Conservation (phyloP, 2,113 vertebrate genomes). For the Riparia riparia region DNA sequence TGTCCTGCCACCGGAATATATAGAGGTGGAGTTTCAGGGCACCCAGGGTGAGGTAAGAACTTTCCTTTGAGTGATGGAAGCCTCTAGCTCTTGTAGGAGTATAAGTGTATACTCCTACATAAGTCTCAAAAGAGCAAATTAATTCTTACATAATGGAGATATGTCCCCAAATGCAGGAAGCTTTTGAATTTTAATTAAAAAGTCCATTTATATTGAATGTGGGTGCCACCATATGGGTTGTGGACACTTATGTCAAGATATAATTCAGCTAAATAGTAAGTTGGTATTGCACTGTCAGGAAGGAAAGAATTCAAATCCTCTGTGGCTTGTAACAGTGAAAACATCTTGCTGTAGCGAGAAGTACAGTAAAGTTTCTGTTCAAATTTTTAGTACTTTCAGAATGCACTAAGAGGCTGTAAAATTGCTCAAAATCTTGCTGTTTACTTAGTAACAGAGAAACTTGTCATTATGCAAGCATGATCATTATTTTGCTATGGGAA, state of each 20-base stretch:
- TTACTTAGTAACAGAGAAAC: not conserved
- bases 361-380: not conserved
- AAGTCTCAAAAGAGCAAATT: not conserved
- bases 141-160: not conserved
- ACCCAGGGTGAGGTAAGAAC: conserved; percentile 71
- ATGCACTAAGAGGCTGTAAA: not conserved
- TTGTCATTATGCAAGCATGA: not conserved
- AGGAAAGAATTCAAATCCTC: not conserved
- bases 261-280: not conserved
- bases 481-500: not conserved
- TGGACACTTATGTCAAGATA: not conserved
- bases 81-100: not conserved
- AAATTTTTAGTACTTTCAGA: not conserved
- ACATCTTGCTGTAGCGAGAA: not conserved
- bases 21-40: conserved; percentile 82
- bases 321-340: not conserved
- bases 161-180: rapidly evolving
- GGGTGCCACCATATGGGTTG: not conserved
- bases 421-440: not conserved
- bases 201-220: not conserved
- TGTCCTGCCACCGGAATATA: conserved; percentile 78
- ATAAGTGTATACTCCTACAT: not conserved
- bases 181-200: not conserved
- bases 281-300: not conserved
- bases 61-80: not conserved